Base-by-base conservation (phyloP, 30 jellyfish, hydroid and myxozoan genomes). In the Aurelia sp. region DNA sequence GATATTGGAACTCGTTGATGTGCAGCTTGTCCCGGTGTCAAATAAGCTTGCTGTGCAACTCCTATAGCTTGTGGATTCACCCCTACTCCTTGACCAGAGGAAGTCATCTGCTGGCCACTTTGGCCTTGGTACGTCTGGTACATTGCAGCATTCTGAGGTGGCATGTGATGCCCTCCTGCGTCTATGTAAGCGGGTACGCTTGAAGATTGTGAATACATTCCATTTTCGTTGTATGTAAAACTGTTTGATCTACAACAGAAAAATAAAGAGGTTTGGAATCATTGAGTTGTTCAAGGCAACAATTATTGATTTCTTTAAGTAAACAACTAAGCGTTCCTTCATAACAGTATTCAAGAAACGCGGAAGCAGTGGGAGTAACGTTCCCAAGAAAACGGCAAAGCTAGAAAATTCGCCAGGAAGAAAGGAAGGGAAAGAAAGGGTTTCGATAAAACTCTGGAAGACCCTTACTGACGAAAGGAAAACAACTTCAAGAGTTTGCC, bases 61-160 rank as follows among this genome's bases (percentile, higher is more conserved):
- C 99, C 99, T n/a, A 96, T 74, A 11, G 99, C 99, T 80, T 96
- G 99, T 15, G 99, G 97, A 60, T 92, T 96, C 17, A 96, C 99
- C 11, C 99, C 99, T 4, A 96, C 98, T 15, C 96, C 95, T 89
- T 85, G 87, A 50, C 86, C 82, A n/a, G 97, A 86, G 17, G 88
- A 81, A 19, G 97, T 66, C 85, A 90, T 82, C 33, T 88, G 96
- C 64, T 86, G 96, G 44, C 93, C 86, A 47, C 90, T 88, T 77
- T 96, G 99, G 50, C 87, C 87, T 33, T 92, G 97, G 81, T 96
- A 96, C 19, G 83, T 66, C 88, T 91, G 99, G 80, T 90, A 96
- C 92, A 96, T 85, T 17, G 89, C 90, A 5, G 92, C 93, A 27
- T 90, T 97, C 88, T 90, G 91, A 38, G 96, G 84, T 13, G 91